Conservation (phyloP, 2,888 invertebrate species). For the Fissipunctia ypsillon region DNA sequence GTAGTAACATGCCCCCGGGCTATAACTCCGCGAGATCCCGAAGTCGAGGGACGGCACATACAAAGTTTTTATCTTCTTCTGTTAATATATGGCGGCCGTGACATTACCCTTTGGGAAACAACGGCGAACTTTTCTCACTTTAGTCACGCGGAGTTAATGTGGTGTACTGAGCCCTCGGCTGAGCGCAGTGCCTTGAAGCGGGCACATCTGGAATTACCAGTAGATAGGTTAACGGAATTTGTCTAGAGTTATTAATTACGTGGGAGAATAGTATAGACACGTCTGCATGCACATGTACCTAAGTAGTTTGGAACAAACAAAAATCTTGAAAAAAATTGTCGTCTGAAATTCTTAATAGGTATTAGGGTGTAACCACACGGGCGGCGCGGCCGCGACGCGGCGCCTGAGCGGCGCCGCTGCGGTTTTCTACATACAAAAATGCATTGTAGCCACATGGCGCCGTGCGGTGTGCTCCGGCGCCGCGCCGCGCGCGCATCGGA, state of each 20-base stretch:
- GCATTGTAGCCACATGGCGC: too few relatives aligned
- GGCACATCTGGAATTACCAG: slow-evolving; percentile 12
- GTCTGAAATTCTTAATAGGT: not conserved
- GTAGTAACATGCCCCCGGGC: slow-evolving; percentile 52
- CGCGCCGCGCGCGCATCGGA: too few relatives aligned
- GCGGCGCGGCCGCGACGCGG: too few relatives aligned
- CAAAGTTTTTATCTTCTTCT: slow-evolving; percentile 66
- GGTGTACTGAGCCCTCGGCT: slow-evolving; percentile 10
- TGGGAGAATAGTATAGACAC: not conserved
- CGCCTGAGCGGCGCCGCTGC: too few relatives aligned
- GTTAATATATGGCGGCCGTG: slow-evolving; percentile 59
- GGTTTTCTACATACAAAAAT: too few relatives aligned
- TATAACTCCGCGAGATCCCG: slow-evolving; percentile 58
- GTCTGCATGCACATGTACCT: not conserved
- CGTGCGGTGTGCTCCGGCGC: too few relatives aligned
- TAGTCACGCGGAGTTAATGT: slow-evolving; percentile 40
- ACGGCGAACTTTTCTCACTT: slow-evolving; percentile 51
- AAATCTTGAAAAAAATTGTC: too few relatives aligned
- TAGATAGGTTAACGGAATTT: slow-evolving; percentile 30
- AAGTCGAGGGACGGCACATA: slow-evolving; percentile 52
- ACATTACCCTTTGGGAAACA: slow-evolving; percentile 62
- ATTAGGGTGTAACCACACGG: too few relatives aligned
- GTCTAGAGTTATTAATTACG: slow-evolving; percentile 12
- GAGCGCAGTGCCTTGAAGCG: not conserved
- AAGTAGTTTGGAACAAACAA: not conserved